Percentiles rank a stretch among this genome's conserved stretches.
Evolutionary conservation across 2,113 vertebrate genomes (phyloP).

Genomic region (Hemicordylus capensis): DNA sequence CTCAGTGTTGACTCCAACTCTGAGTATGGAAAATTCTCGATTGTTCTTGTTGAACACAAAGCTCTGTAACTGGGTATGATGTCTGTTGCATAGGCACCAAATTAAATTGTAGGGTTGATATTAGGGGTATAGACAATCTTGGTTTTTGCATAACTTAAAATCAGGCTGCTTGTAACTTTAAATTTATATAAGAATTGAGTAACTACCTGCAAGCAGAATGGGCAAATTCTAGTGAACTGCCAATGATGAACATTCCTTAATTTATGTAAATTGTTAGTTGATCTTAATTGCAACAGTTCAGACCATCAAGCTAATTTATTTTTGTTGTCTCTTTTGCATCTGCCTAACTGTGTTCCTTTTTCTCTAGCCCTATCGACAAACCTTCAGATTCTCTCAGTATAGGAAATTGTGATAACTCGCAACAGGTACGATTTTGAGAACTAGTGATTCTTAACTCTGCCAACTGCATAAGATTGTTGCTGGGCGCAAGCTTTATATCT

Average conservation of each 20-base stretch:
- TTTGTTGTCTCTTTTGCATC: accelerated
- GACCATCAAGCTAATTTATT: constrained; percentile 4
- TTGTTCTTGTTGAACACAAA: not conserved
- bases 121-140: not conserved
- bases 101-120: not conserved
- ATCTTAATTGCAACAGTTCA: constrained; percentile 37
- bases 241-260: not conserved
- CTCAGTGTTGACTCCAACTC: not conserved
- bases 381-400: constrained; percentile 92
- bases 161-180: not conserved
- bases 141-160: not conserved
- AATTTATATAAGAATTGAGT: constrained; percentile 26
- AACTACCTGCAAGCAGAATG: constrained; percentile 31
- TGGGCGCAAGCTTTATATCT: not conserved
- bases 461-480: not conserved
- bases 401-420: constrained; percentile 94
- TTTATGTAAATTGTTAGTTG: not conserved
- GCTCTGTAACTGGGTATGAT: not conserved
- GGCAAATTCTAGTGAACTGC: not conserved
- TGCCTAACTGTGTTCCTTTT: constrained; percentile 56
- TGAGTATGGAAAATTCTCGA: not conserved
- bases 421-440: constrained; percentile 84
- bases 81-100: not conserved
- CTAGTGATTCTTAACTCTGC: not conserved
- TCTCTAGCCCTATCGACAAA: constrained; percentile 93